These are phyloP conservation scores for Sebastes minor DNA, from an alignment of 2,797 vertebrate genomes.

Conservation along the genomic window DNA sequence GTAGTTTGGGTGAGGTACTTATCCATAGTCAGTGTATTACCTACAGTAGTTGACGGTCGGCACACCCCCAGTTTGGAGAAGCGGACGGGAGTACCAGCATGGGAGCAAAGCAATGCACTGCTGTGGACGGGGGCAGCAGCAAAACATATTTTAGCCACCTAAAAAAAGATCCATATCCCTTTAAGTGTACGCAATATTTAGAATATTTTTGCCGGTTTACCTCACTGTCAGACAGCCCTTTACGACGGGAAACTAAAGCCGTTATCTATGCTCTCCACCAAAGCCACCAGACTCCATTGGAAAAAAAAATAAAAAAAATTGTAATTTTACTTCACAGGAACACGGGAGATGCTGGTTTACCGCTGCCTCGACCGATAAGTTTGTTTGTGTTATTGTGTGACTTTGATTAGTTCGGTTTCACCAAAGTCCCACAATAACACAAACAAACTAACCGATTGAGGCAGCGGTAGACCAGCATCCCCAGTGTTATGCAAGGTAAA, in stretches of 20 bases:
- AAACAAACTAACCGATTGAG: too few species aligned
- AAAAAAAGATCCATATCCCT: background rate
- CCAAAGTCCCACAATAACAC: too few species aligned
- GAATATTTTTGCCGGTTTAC: background rate
- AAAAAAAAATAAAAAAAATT: too few species aligned
- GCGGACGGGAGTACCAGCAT: background rate
- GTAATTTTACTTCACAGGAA: too few species aligned
- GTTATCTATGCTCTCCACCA: background rate
- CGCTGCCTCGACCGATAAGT: too few species aligned
- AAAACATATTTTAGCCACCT: background rate
- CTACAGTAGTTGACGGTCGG: background rate
- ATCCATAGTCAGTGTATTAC: too few species aligned
- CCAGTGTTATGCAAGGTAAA: background rate
- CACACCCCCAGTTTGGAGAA: background rate
- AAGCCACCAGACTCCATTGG: background rate
- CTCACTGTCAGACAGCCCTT: background rate
- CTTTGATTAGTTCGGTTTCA: too few species aligned
- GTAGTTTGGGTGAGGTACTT: background rate
- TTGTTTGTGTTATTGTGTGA: too few species aligned
- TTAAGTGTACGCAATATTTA: background rate
- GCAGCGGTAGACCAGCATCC: background rate
- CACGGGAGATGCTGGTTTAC: too few species aligned
- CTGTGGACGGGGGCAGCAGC: background rate
- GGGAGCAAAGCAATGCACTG: background rate
- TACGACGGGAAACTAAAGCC: too few species aligned